Conservation (phyloP, 2,888 invertebrate genomes). For the Parascotia fuliginaria region DNA sequence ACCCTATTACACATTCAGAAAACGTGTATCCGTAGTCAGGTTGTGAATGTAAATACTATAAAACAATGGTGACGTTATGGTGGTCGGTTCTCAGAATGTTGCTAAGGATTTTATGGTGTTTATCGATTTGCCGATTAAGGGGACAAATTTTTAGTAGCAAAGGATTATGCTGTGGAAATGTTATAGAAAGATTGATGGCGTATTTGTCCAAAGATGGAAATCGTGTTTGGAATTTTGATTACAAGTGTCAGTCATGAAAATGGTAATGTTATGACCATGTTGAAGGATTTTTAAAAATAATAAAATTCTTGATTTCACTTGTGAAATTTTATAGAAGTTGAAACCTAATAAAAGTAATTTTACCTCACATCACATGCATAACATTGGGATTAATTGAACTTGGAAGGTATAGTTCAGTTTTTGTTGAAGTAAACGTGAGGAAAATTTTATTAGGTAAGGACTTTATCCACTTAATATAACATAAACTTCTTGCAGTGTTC, state of each 20-base stretch:
- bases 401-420: no score
- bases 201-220: slow-evolving; percentile 37
- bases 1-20: slow-evolving; percentile 79
- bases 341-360: no score
- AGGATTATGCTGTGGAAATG: slow-evolving; percentile 33
- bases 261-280: no score
- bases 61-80: slow-evolving; percentile 81
- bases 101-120: slow-evolving; percentile 75
- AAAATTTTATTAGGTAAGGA: no score
- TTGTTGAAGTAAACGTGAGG: no score
- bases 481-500: no score
- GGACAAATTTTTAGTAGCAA: slow-evolving; percentile 54
- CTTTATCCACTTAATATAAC: no score
- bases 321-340: no score
- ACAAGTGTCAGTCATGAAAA: neutral
- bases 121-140: slow-evolving; percentile 71
- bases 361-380: no score
- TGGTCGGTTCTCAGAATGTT: slow-evolving; percentile 82
- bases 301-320: no score
- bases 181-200: slow-evolving; percentile 14
- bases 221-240: slow-evolving; percentile 6
- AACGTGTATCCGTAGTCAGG: slow-evolving; percentile 79
- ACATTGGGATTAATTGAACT: no score
- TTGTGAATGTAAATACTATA: slow-evolving; percentile 74
- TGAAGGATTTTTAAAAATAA: no score